Evolutionary conservation across 2,797 vertebrate genomes (phyloP).

Genomic region (Schizopygopsis malacanthus): DNA sequence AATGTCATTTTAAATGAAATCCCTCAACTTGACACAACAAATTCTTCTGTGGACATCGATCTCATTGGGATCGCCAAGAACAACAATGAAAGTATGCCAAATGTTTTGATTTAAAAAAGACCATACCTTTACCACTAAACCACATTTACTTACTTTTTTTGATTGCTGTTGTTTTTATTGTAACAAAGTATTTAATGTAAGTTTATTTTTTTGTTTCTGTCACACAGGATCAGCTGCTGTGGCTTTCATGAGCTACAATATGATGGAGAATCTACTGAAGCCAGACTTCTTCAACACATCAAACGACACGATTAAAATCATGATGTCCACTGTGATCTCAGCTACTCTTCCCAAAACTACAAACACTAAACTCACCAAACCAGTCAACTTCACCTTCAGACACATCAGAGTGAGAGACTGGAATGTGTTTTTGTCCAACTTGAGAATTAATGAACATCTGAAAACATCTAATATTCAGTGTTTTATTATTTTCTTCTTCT

Average conservation of each 20-base stretch:
- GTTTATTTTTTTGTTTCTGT: neutral
- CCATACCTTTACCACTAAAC: no score
- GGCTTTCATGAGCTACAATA: constrained; percentile 24
- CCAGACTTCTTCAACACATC: constrained; percentile 20
- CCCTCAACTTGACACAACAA: constrained; percentile 5
- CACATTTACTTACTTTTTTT: no score
- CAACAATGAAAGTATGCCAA: constrained; percentile 58
- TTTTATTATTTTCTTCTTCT: no score
- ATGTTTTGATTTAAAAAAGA: no score
- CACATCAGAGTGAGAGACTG: constrained; percentile 17
- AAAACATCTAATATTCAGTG: no score
- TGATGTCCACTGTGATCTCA: neutral
- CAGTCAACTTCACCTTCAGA: constrained; percentile 45
- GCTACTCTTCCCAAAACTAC: neutral
- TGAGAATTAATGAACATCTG: no score
- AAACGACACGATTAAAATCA: neutral
- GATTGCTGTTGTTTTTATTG: no score
- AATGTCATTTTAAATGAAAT: neutral
- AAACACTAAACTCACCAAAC: constrained; percentile 15
- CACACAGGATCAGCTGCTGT: constrained; percentile 27
- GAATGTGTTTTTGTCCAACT: no score
- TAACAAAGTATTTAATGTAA: no score
- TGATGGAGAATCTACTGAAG: constrained; percentile 30
- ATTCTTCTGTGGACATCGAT: constrained; percentile 3
- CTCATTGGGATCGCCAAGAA: constrained; percentile 25